Evolutionary conservation across 2,113 vertebrate genomes (phyloP).

Genomic region (Platycercus adscitus): DNA sequence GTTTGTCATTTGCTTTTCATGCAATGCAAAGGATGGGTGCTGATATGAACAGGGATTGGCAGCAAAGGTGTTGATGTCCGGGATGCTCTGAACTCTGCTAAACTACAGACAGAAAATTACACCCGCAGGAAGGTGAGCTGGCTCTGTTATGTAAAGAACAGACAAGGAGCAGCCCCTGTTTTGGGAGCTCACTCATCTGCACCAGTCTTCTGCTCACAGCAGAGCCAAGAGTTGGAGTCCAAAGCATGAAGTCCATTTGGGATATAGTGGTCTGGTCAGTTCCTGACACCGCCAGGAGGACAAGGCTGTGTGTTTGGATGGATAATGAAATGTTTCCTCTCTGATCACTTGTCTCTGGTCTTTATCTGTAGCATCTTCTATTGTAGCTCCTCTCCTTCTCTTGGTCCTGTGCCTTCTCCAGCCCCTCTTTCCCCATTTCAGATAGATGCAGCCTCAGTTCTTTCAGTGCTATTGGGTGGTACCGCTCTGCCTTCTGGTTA

Average conservation of each 20-base stretch:
- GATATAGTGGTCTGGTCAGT: neutral
- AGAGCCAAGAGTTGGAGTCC: neutral
- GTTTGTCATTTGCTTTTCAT: constrained; percentile 71
- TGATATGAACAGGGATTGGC: constrained; percentile 34
- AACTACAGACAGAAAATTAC: constrained; percentile 25
- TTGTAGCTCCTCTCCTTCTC: neutral
- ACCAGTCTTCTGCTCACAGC: neutral
- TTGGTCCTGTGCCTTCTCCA: neutral
- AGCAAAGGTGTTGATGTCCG: constrained; percentile 64
- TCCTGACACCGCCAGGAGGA: neutral
- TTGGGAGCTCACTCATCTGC: neutral
- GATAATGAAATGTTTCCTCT: neutral
- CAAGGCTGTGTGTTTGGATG: neutral
- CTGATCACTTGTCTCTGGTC: neutral
- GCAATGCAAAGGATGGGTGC: constrained; percentile 66
- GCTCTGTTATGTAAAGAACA: neutral
- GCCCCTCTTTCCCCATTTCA: neutral
- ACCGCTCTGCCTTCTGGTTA: neutral
- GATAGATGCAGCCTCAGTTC: neutral
- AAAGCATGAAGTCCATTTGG: neutral
- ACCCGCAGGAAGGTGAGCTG: neutral
- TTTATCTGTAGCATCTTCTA: neutral
- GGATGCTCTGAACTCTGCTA: constrained; percentile 43
- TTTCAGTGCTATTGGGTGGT: neutral
- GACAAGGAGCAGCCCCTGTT: neutral